A percentile compares a stretch with the other conserved stretches of the same genome.
Evolutionary conservation across 2,888 invertebrate species (phyloP).

Genomic region (Cephalotes varians): DNA sequence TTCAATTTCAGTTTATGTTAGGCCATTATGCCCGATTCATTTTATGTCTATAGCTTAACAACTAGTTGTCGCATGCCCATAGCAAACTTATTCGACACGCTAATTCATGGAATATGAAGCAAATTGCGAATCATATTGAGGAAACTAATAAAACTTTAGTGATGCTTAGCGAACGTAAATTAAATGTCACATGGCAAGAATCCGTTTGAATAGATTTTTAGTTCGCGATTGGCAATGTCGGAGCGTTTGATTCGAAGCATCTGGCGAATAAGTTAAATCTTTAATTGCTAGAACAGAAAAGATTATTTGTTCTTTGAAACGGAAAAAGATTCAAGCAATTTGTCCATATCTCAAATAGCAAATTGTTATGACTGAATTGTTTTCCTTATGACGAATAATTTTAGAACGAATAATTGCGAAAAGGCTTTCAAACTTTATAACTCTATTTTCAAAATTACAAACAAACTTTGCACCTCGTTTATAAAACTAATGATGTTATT

Average conservation of each 20-base stretch:
- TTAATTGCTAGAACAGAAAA: constrained; percentile 17
- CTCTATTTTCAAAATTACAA: constrained; percentile 7
- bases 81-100: constrained; percentile 47
- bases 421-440: background rate
- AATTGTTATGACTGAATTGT: background rate
- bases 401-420: background rate
- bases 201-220: constrained; percentile 21
- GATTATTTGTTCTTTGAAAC: background rate
- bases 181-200: constrained; percentile 28
- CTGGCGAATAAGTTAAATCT: constrained; percentile 6
- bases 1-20: constrained; percentile 68
- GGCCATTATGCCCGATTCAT: constrained; percentile 64
- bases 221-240: background rate
- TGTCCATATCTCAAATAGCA: background rate
- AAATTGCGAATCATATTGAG: constrained; percentile 32
- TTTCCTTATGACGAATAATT: constrained; percentile 3
- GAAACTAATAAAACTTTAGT: constrained; percentile 47
- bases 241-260: background rate
- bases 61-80: constrained; percentile 16
- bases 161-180: constrained; percentile 23
- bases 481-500: constrained; percentile 24
- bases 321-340: constrained; percentile 11
- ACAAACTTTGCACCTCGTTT: constrained; percentile 1
- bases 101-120: constrained; percentile 34
- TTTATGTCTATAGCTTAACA: constrained; percentile 45